Base-by-base conservation (phyloP, 2,888 invertebrate species). In the Volucella inanis region DNA sequence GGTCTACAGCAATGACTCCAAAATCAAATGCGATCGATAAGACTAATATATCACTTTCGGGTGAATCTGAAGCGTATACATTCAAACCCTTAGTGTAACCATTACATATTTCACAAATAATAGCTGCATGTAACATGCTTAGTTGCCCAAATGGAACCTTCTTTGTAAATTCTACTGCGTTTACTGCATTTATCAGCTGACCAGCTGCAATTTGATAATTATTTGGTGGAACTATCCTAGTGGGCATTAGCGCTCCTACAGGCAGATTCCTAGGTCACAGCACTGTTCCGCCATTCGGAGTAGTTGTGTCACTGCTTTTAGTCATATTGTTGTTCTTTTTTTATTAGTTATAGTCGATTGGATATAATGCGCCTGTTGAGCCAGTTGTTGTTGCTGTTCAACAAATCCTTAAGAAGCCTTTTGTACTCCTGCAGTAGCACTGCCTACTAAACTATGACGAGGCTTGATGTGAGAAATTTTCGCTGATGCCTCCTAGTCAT, bases 401-500 rank as follows among this genome's bases (percentile, higher is more conserved):
- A 91, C 90, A 14, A 90, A 89, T 22, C 91, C 91, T 83, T 92
- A 77, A 1, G 92, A 91, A 10, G 91, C 91, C 87, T 92, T 92
- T 72, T 92, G 92, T 14, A 92, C 91, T 22, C 92, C 91, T 22
- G 92, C 92, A 14, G 92, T 92, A 9, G 92, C 92, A 12, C 92
- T 92, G 52, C 92, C 92, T 8, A 92, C 92, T 2, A 92, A 88
- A 2, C 92, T 92, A 75, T 92, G 92, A 1, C 92, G 89, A 8
- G 92, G 92, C 87, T 92, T 92, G 45, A 92, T 92, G 18, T 92
- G 94, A 84, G 97, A 97, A 92, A 98, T 97, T 92, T 98, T 98
- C 3, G 98, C 98, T 1, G 98, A 98, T 1, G 97, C 97, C 90
- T 98, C 98, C 97, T 97, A 98, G 90, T 98, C 98, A 1, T 95